Conservation (phyloP, 2,888 invertebrate genomes). For the Nebria brevicollis region DNA sequence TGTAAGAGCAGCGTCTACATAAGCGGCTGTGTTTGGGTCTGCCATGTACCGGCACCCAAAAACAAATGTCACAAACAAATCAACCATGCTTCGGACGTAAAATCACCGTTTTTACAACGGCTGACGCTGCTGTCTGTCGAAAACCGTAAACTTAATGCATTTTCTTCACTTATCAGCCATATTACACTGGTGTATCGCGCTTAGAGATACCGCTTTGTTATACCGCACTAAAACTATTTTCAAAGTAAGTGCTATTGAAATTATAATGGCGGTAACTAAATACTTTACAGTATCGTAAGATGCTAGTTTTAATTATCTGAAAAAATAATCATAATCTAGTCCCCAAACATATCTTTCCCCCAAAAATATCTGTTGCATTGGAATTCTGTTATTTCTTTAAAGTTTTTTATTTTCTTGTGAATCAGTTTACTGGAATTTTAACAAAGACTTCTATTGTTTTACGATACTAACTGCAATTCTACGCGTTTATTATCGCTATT, state of each 20-base stretch:
- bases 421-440: conserved; percentile 5
- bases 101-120: conserved; percentile 17
- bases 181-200: neutral
- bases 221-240: neutral
- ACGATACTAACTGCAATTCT: conserved; percentile 16
- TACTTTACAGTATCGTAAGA: neutral
- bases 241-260: neutral
- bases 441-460: conserved; percentile 37
- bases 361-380: too few species aligned
- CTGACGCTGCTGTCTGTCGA: neutral
- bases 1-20: conserved; percentile 5
- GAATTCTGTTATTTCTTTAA: neutral
- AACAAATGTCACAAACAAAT: conserved; percentile 23
- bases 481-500: conserved; percentile 18
- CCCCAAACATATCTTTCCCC: neutral
- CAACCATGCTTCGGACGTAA: conserved; percentile 10
- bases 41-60: conserved; percentile 6
- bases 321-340: neutral
- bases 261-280: neutral
- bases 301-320: neutral
- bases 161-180: neutral
- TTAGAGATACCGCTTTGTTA: neutral
- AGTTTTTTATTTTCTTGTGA: conserved; percentile 13
- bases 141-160: conserved; percentile 11
- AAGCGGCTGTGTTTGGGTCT: neutral